phyloP scores from a whole-genome alignment of 2,888 invertebrate species.

The Drosophila recens region DNA sequence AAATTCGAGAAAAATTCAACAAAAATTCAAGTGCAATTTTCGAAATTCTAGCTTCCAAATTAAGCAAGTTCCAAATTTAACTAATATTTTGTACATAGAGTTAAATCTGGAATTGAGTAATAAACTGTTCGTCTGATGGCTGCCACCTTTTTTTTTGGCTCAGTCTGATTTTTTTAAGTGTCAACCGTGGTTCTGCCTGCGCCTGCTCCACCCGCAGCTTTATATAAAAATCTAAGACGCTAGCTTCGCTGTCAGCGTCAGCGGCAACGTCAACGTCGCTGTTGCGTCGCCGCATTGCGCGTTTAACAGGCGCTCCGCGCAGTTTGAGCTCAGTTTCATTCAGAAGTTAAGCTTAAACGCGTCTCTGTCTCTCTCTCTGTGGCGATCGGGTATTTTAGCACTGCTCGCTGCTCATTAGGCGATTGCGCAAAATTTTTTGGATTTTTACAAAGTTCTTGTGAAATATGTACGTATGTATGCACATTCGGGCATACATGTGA shows the following conservation, averaged over 20 bases:
- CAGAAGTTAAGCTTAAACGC: slow-evolving; percentile 72
- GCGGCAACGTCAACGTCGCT: slow-evolving; percentile 29
- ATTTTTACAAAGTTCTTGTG: slow-evolving; percentile 78
- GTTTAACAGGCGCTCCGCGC: slow-evolving; percentile 69
- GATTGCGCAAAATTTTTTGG: slow-evolving; percentile 65
- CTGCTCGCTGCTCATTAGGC: slow-evolving; percentile 46
- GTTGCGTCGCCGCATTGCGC: slow-evolving; percentile 61
- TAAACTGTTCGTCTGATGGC: too few relatives aligned
- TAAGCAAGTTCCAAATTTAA: too few relatives aligned
- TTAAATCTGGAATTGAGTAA: too few relatives aligned
- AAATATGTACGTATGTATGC: slow-evolving; percentile 50
- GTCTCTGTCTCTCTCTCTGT: slow-evolving; percentile 32
- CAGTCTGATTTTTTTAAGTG: too few relatives aligned
- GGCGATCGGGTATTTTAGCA: slow-evolving; percentile 38
- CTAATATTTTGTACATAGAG: too few relatives aligned
- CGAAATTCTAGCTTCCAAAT: too few relatives aligned
- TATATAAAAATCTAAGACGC: slow-evolving; percentile 18
- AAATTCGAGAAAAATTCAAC: too few relatives aligned
- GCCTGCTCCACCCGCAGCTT: slow-evolving; percentile 55
- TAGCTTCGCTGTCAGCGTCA: slow-evolving; percentile 17
- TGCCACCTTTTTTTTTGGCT: too few relatives aligned
- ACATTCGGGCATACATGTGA: slow-evolving; percentile 17
- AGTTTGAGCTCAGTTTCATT: slow-evolving; percentile 76
- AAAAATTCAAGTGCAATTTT: too few relatives aligned
- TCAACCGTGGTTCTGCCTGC: slow-evolving; percentile 54